Evolutionary conservation across 2,888 invertebrate genomes (phyloP).

Genomic region (Caenorhabditis sp.): DNA sequence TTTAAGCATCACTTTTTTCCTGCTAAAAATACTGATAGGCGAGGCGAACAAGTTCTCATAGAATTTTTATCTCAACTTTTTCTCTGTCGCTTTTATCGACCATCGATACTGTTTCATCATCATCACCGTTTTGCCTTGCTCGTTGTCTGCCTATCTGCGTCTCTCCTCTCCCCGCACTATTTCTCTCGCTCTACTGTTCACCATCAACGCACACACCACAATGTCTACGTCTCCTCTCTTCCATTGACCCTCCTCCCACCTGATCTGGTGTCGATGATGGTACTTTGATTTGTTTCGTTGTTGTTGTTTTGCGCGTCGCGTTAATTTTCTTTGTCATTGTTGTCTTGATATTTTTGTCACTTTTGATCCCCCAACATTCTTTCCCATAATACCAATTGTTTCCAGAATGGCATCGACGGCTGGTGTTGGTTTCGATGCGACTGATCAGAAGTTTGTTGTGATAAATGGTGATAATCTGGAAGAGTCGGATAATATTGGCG

Average conservation of each 20-base stretch:
- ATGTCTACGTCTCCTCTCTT: too few species aligned
- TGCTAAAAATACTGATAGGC: too few species aligned
- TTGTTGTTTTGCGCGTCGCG: background rate
- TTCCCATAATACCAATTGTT: background rate
- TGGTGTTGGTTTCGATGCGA: slow-evolving; percentile 36
- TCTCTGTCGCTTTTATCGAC: too few species aligned
- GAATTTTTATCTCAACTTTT: background rate
- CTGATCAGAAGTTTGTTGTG: slow-evolving; percentile 30
- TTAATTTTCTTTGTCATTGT: background rate
- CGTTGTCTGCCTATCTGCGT: background rate
- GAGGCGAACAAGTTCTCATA: background rate
- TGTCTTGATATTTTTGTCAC: background rate
- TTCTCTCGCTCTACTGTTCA: background rate
- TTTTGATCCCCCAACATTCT: background rate
- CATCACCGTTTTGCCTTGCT: background rate
- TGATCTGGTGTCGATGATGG: too few species aligned
- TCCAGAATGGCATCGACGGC: background rate
- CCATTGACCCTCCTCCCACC: too few species aligned
- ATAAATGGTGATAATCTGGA: slow-evolving; percentile 10
- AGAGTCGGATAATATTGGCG: slow-evolving; percentile 9
- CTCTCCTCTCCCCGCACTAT: background rate
- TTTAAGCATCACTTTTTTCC: too few species aligned
- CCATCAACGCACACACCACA: too few species aligned
- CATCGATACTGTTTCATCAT: background rate
- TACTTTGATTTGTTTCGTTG: too few species aligned